Evolutionary conservation across 1,140 invertebrate genomes (phyloP), one percentile per base, ranked within the genome.

Genomic region (Thereuonema tuberculata): DNA sequence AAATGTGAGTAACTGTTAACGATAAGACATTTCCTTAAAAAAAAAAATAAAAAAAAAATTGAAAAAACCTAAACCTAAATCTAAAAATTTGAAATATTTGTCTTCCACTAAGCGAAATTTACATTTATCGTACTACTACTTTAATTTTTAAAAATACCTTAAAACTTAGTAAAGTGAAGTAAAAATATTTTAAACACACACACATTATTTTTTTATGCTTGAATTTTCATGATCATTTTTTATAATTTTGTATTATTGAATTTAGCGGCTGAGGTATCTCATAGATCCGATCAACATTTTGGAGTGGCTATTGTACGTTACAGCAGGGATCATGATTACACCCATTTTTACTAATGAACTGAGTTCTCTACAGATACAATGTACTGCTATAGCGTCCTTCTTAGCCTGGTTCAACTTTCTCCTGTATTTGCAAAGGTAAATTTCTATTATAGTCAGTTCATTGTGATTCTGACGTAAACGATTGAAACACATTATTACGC

Each of bases 361-460:
- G 1, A 80, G 85, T 68, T 82, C 82, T 65, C 84, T 62, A 29
- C 59, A 60, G 5, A 21, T 60, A 25, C 67, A 85, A 2, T 82
- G 81, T 24, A 82, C 84, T 1, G 82, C 89, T 1, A 74, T 91
- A 1, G 84, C 87, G 0, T 82, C 89, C 0, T 93, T 93, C 69
- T 70, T 92, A 2, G 83, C 85, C 43, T 93, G 90, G 89, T 89
- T 93, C 65, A 85, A 89, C 65, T 74, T 90, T 17, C 73, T 93
- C 0, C 75, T 93, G 0, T 83, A 88, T 62, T 74, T 93, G 3
- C 87, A 90, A 72, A 80, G 87, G 80, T 60, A 55, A 25, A 14
- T 26, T 55, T 37, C 31, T n/a, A n/a, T n/a, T n/a, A n/a, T n/a
- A n/a, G n/a, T n/a, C n/a, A n/a, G n/a, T n/a, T n/a, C n/a, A n/a